These are phyloP conservation scores for Synergus umbraculus DNA, from an alignment of 2,888 invertebrate genomes.

Conservation along the genomic window DNA sequence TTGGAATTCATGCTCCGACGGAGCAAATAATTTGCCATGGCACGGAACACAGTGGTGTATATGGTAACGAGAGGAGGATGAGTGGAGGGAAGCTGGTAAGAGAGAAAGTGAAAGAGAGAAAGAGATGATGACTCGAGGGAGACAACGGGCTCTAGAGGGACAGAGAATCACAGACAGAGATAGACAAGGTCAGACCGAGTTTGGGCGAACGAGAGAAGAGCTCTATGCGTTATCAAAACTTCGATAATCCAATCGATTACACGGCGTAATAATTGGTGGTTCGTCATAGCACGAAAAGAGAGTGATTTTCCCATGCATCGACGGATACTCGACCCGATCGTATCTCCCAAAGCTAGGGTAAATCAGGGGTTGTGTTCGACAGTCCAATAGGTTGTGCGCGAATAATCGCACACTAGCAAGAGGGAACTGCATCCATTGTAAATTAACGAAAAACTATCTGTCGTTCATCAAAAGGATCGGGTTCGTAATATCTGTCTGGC, in stretches of 20 bases:
- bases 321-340: conserved; percentile 49
- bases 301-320: conserved; percentile 59
- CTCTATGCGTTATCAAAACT: conserved; percentile 69
- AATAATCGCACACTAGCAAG: neutral
- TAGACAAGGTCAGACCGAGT: conserved; percentile 42
- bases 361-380: conserved; percentile 24
- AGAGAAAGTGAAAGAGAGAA: conserved; percentile 54
- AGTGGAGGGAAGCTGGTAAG: conserved; percentile 42
- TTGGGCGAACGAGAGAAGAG: conserved; percentile 56
- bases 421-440: conserved; percentile 55
- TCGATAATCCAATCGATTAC: conserved; percentile 70
- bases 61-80: conserved; percentile 50
- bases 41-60: conserved; percentile 63
- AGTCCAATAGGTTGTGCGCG: neutral
- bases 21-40: conserved; percentile 76
- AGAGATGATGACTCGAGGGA: conserved; percentile 54
- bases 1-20: conserved; percentile 76
- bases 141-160: conserved; percentile 56
- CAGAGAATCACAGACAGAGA: conserved; percentile 32
- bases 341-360: conserved; percentile 42
- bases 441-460: conserved; percentile 70
- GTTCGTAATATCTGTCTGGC: conserved; percentile 63
- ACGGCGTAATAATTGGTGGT: conserved; percentile 67
- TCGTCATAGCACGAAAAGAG: conserved; percentile 37
- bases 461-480: conserved; percentile 64